Evolutionary conservation across 2,113 vertebrate species (phyloP), one percentile per base, ranked within the genome.

Genomic region (Micromys minutus): DNA sequence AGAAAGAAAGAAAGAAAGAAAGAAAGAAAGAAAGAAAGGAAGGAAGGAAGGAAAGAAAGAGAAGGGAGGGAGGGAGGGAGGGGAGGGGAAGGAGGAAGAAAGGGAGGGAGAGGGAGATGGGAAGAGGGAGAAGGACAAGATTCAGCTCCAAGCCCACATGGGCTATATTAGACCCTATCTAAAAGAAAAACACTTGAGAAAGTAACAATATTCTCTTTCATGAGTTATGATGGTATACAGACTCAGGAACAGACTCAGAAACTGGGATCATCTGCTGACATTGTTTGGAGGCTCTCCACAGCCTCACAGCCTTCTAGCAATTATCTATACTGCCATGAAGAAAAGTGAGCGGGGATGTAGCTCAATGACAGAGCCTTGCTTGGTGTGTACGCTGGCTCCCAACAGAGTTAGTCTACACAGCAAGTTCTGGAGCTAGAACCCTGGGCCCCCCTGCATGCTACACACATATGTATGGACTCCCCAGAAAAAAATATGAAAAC

Each of bases 211-310:
- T 0, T 63, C 65, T n/a, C 94, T 69, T 77, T 89, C 39, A 26
- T 55, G 55, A 11, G 61, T 93, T 80, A 17, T 47, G 55, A 7
- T 61, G 89, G 52, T 88, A 7, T 85, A n/a, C n/a, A n/a, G n/a
- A n/a, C n/a, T n/a, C n/a, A n/a, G n/a, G n/a, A n/a, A n/a, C 17
- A 89, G 76, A 93, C n/a, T 93, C 24, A 90, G 36, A 1, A 92
- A 76, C 4, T 47, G 9, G 10, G 3, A 92, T 22, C 57, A 0
- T 61, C 67, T 59, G 67, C 0, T 36, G 29, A 50, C 26, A 67
- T 31, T 16, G 12, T 16, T 36, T 31, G 61, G 76, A 69, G 34
- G 9, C 3, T 79, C 57, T 39, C 29, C 12, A 83, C 0, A 79
- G 24, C 26, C 12, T 79, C 75, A 57, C 3, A 85, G 12, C 7